Conservation (phyloP, 1,140 invertebrate genomes). For the Drosophila malerkotliana region DNA sequence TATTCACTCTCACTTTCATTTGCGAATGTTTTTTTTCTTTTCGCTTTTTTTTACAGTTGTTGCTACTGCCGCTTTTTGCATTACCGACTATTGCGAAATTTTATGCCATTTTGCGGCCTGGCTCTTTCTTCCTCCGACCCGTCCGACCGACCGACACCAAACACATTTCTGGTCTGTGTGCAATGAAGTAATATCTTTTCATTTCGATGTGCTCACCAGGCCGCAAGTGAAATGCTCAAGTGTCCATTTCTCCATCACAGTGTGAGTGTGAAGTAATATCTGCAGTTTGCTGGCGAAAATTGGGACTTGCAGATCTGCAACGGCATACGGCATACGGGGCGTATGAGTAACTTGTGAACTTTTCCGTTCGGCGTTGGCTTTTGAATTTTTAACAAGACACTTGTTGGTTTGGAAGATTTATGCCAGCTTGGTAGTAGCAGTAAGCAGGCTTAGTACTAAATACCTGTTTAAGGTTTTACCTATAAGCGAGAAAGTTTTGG, state of each 20-base stretch:
- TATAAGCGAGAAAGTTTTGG: neutral
- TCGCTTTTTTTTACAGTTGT: constrained; percentile 52
- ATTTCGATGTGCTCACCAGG: constrained; percentile 59
- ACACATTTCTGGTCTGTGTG: constrained; percentile 74
- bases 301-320: constrained; percentile 70
- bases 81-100: constrained; percentile 51
- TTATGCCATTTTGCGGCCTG: constrained; percentile 49
- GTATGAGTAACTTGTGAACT: constrained; percentile 51
- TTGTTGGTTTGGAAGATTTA: constrained; percentile 48
- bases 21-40: constrained; percentile 52
- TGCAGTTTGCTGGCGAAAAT: constrained; percentile 47
- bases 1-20: constrained; percentile 84
- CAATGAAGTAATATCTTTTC: constrained; percentile 81
- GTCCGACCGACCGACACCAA: constrained; percentile 1
- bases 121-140: constrained; percentile 9
- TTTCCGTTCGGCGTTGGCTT: neutral
- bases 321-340: constrained; percentile 31
- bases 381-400: constrained; percentile 49
- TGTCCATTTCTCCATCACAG: constrained; percentile 1
- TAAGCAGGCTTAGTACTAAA: constrained; percentile 10
- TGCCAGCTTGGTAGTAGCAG: constrained; percentile 37
- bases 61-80: constrained; percentile 44
- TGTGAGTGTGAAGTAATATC: constrained; percentile 61
- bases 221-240: constrained; percentile 69
- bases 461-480: neutral